These are phyloP conservation scores for Drosophila nikananu DNA, from an alignment of 1,140 invertebrate species.

Conservation along the genomic window DNA sequence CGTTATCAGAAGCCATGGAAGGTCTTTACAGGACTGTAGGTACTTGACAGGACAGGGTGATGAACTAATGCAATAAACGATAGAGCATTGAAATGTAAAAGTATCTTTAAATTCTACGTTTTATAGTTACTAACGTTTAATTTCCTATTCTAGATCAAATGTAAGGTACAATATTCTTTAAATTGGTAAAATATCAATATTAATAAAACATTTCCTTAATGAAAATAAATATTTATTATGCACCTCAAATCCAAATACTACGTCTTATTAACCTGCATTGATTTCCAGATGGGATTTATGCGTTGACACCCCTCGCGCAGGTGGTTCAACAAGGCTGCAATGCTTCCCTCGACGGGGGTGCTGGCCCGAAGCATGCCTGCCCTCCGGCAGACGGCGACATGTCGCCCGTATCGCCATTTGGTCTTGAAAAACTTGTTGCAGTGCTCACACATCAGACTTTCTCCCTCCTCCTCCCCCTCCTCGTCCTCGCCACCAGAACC, in stretches of 20 bases:
- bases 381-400: constrained; percentile 30
- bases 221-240: constrained; percentile 7
- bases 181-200: not conserved
- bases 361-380: not conserved
- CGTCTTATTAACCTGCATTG: constrained; percentile 27
- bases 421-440: constrained; percentile 51
- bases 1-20: not conserved
- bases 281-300: constrained; percentile 42
- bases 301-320: constrained; percentile 52
- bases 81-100: not conserved
- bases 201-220: not conserved
- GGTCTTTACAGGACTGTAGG: no score
- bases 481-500: constrained; percentile 2
- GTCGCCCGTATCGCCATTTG: constrained; percentile 47
- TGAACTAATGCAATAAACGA: not conserved
- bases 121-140: not conserved
- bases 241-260: not conserved
- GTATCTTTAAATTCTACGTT: not conserved
- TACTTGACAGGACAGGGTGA: no score
- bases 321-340: constrained; percentile 45
- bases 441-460: constrained; percentile 30
- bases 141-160: not conserved
- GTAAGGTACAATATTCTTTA: not conserved
- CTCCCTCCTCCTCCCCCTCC: constrained; percentile 7
- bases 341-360: constrained; percentile 5